phyloP scores from a whole-genome alignment of 2,888 invertebrate species.

The Sisyra nigra region DNA sequence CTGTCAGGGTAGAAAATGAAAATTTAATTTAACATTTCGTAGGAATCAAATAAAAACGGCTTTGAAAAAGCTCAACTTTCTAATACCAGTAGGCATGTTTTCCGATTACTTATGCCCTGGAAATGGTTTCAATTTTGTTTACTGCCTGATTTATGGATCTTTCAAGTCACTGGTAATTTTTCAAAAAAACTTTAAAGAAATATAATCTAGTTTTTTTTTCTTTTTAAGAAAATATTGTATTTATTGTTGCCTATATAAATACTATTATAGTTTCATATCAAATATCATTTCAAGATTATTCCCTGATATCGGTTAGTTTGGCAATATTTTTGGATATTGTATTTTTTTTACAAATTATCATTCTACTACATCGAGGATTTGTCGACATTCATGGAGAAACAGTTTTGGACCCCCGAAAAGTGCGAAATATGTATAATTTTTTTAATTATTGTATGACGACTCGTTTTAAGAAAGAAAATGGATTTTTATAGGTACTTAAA shows the following conservation, averaged over 20 bases:
- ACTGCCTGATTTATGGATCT: slow-evolving; percentile 10
- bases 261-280: slow-evolving; percentile 31
- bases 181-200: too few species aligned
- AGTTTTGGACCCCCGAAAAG: slow-evolving; percentile 19
- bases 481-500: slow-evolving; percentile 30
- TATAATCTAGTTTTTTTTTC: slow-evolving; percentile 1
- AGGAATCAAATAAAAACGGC: too few species aligned
- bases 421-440: neutral
- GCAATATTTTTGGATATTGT: slow-evolving; percentile 25
- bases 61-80: too few species aligned
- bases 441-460: too few species aligned
- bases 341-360: slow-evolving; percentile 29
- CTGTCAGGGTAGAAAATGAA: too few species aligned
- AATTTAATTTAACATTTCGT: too few species aligned
- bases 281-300: slow-evolving; percentile 31
- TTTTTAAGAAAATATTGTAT: slow-evolving; percentile 29
- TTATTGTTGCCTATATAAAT: slow-evolving; percentile 28
- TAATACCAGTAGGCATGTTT: too few species aligned
- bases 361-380: slow-evolving; percentile 32
- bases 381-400: slow-evolving; percentile 35
- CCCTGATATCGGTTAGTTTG: slow-evolving; percentile 24
- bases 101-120: slow-evolving; percentile 4
- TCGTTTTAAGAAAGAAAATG: slow-evolving; percentile 3
- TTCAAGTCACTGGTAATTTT: slow-evolving; percentile 4
- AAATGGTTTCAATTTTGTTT: slow-evolving; percentile 11